These are phyloP conservation scores for Phocoena sinus DNA, from an alignment of 2,113 vertebrate genomes.

Conservation along the genomic window DNA sequence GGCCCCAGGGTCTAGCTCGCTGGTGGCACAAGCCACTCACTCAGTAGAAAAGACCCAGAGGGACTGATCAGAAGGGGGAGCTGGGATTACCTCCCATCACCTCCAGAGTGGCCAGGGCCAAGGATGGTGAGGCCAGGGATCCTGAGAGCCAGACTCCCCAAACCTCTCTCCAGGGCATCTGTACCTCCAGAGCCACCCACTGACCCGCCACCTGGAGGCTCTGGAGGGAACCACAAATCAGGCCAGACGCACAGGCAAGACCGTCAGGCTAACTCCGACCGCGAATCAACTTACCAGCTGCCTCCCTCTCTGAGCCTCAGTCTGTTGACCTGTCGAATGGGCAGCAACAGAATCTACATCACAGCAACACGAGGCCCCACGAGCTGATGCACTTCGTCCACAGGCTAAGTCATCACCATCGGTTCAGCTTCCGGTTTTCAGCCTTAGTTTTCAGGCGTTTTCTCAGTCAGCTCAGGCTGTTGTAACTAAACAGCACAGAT, in stretches of 20 bases:
- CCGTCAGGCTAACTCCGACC: fast-evolving
- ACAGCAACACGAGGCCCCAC: fast-evolving
- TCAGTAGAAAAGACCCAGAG: neutral
- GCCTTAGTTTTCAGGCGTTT: neutral
- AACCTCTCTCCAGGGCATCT: neutral
- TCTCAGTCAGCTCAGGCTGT: no score
- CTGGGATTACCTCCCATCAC: fast-evolving
- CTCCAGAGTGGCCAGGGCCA: neutral
- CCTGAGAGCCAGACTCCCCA: fast-evolving
- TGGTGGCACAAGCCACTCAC: fast-evolving
- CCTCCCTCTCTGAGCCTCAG: neutral
- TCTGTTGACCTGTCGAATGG: neutral
- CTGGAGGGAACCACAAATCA: no score
- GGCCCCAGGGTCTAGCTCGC: no score
- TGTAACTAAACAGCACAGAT: no score
- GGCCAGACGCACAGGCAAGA: neutral
- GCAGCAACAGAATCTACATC: fast-evolving
- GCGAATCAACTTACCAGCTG: fast-evolving
- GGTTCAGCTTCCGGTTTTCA: neutral
- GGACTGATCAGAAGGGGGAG: fast-evolving
- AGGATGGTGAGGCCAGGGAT: neutral
- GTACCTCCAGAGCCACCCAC: fast-evolving
- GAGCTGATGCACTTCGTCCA: fast-evolving
- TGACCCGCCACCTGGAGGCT: fast-evolving
- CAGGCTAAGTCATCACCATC: fast-evolving